Evolutionary conservation across 2,797 vertebrate species (phyloP).

Genomic region (Acipenser ruthenus): DNA sequence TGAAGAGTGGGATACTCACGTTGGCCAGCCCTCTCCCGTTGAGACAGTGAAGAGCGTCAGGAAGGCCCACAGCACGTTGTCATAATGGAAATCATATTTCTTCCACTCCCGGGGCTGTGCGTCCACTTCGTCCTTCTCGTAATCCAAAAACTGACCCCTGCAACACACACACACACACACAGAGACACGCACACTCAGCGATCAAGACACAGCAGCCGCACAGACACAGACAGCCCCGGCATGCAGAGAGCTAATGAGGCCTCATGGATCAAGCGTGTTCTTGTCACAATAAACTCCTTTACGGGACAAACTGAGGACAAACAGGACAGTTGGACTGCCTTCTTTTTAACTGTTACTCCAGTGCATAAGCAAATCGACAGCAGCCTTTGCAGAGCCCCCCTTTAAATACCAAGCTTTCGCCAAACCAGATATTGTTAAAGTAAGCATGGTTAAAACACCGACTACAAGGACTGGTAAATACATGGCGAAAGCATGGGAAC

Average conservation of each 20-base stretch:
- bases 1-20: slow-evolving; percentile 57
- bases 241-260: neutral
- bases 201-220: neutral
- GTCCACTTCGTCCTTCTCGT: slow-evolving; percentile 79
- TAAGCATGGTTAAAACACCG: too few species aligned
- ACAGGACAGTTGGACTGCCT: too few species aligned
- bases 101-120: slow-evolving; percentile 85
- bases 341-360: too few species aligned
- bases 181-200: neutral
- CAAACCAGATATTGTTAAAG: too few species aligned
- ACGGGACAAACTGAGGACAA: slow-evolving; percentile 7
- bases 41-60: slow-evolving; percentile 93
- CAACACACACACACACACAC: neutral
- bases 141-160: slow-evolving; percentile 90
- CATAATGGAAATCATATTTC: slow-evolving; percentile 95
- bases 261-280: accelerated
- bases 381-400: too few species aligned
- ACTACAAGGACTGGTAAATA: too few species aligned
- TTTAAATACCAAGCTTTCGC: too few species aligned
- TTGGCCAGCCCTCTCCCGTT: slow-evolving; percentile 93
- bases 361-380: too few species aligned
- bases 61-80: slow-evolving; percentile 94
- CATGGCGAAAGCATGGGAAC: too few species aligned
- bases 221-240: slow-evolving; percentile 4
- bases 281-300: neutral